phyloP scores from a whole-genome alignment of 2,113 vertebrate species.

The Xiphophorus hellerii region DNA sequence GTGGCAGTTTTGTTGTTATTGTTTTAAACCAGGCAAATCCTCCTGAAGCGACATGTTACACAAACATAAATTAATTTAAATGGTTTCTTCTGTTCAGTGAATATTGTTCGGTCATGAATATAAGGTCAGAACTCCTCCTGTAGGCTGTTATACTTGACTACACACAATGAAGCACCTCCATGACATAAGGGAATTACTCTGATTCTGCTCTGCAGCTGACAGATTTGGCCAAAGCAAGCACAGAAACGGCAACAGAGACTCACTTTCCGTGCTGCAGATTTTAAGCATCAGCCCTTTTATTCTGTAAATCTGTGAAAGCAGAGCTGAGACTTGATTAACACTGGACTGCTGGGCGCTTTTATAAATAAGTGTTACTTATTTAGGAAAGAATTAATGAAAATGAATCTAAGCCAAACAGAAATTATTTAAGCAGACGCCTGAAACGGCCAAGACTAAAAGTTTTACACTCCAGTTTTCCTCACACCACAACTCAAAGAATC shows the following conservation, averaged over 20 bases:
- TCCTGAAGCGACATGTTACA: slow-evolving; percentile 24
- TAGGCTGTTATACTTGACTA: slow-evolving; percentile 30
- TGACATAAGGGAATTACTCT: neutral
- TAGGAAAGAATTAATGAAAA: neutral
- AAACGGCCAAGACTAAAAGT: neutral
- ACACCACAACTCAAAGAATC: slow-evolving; percentile 33
- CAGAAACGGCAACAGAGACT: slow-evolving; percentile 32
- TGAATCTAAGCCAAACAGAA: slow-evolving; percentile 4
- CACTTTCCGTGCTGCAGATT: slow-evolving; percentile 27
- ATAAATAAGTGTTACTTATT: neutral
- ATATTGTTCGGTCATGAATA: slow-evolving; percentile 56
- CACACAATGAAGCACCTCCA: slow-evolving; percentile 11
- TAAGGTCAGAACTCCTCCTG: slow-evolving; percentile 21
- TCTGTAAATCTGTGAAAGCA: slow-evolving; percentile 24
- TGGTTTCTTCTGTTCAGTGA: slow-evolving; percentile 52
- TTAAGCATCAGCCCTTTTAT: slow-evolving; percentile 13
- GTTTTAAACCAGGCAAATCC: slow-evolving; percentile 41
- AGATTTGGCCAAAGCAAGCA: slow-evolving; percentile 44
- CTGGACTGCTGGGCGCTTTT: slow-evolving; percentile 22
- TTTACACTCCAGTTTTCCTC: slow-evolving; percentile 31
- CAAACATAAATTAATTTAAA: slow-evolving; percentile 37
- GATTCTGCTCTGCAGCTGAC: neutral
- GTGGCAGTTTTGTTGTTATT: neutral
- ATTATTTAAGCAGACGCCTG: neutral
- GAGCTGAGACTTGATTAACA: slow-evolving; percentile 26